Evolutionary conservation across 2,797 vertebrate species (phyloP).

Genomic region (Lutjanus campechanus): DNA sequence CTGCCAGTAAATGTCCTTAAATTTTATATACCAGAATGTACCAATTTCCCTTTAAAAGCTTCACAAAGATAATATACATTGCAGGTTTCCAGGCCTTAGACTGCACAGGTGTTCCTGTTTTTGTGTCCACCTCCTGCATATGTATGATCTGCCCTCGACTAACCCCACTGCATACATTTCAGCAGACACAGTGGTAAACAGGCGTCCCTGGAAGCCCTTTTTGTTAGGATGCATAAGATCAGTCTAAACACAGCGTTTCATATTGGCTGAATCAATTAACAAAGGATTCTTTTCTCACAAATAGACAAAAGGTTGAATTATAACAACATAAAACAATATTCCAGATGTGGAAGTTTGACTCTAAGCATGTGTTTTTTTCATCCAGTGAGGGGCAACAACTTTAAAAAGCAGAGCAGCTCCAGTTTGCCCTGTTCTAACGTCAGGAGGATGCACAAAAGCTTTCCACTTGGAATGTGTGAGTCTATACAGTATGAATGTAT

Average conservation of each 20-base stretch:
- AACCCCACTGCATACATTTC: slow-evolving; percentile 17
- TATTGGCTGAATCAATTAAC: slow-evolving; percentile 52
- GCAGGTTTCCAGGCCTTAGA: background rate
- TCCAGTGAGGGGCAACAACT: slow-evolving; percentile 26
- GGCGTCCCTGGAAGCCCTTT: slow-evolving; percentile 16
- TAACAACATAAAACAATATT: slow-evolving; percentile 5
- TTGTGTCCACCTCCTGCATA: slow-evolving; percentile 26
- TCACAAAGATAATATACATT: background rate
- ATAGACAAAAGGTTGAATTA: slow-evolving; percentile 48
- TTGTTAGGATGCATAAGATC: slow-evolving; percentile 20
- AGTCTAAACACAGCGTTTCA: slow-evolving; percentile 14
- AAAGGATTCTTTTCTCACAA: slow-evolving; percentile 35
- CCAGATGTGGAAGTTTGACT: slow-evolving; percentile 29
- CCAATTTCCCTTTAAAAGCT: slow-evolving; percentile 1
- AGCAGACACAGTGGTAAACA: slow-evolving; percentile 35
- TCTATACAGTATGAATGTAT: slow-evolving; percentile 20
- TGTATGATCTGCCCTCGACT: slow-evolving; percentile 10
- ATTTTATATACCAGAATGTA: background rate
- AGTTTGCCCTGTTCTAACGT: slow-evolving; percentile 30
- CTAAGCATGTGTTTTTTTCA: slow-evolving; percentile 8
- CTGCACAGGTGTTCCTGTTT: slow-evolving; percentile 12
- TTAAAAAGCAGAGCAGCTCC: slow-evolving; percentile 37
- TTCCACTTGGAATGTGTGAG: slow-evolving; percentile 30
- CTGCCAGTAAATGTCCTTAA: too few relatives aligned
- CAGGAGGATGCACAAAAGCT: slow-evolving; percentile 27